A percentile compares a stretch with the other conserved stretches of the same genome.
Evolutionary conservation across 2,797 vertebrate species (phyloP).

Genomic region (Coregonus suidteri): DNA sequence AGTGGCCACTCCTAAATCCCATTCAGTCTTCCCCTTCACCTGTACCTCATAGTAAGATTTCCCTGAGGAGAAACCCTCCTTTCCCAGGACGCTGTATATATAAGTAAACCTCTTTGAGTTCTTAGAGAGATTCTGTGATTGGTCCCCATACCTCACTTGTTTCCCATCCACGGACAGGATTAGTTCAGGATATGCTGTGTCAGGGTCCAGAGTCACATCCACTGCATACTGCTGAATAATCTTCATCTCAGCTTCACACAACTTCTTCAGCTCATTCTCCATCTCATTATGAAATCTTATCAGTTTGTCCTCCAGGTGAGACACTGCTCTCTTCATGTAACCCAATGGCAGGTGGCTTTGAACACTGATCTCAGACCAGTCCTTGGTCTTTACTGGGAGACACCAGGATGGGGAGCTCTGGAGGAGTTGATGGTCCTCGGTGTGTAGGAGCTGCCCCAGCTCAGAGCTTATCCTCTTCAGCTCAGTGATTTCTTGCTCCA

Average conservation of each 20-base stretch:
- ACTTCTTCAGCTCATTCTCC: neutral
- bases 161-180: neutral
- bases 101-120: neutral
- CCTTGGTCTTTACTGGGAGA: neutral
- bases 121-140: neutral
- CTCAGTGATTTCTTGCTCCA: neutral
- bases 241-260: neutral
- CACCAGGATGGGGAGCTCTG: neutral
- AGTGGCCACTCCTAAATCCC: neutral
- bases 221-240: neutral
- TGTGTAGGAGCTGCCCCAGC: neutral
- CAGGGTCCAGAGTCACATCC: neutral
- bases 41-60: neutral
- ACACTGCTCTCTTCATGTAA: neutral
- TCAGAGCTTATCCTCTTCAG: neutral
- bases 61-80: neutral
- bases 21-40: neutral
- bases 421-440: neutral
- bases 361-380: constrained; percentile 3
- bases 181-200: neutral
- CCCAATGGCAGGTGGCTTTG: neutral
- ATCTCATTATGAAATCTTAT: neutral
- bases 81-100: neutral
- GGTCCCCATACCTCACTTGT: neutral
- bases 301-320: neutral